A percentile compares a stretch with the other conserved stretches of the same genome.
These are phyloP conservation scores for Eurytoma californica DNA, from an alignment of 2,888 invertebrate genomes.

Conservation along the genomic window DNA sequence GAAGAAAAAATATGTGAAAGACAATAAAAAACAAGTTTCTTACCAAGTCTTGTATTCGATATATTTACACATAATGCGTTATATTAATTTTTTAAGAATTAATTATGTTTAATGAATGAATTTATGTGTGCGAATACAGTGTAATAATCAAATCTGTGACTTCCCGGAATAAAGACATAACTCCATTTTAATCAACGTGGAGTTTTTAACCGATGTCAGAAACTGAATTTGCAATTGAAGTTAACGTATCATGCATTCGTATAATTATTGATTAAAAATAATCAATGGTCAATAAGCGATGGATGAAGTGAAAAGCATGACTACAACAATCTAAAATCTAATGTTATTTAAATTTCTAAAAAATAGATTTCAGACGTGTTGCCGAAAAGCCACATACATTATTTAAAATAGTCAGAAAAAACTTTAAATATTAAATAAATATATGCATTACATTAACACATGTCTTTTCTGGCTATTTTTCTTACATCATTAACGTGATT, in stretches of 20 bases:
- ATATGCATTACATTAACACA: neutral
- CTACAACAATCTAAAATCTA: too few relatives aligned
- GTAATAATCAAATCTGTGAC: neutral
- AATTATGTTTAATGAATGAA: neutral
- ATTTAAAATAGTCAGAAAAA: too few relatives aligned
- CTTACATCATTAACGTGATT: neutral
- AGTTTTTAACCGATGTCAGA: neutral
- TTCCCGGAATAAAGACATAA: too few relatives aligned
- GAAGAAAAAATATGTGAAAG: constrained; percentile 30
- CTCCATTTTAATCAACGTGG: too few relatives aligned
- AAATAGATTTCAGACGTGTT: too few relatives aligned
- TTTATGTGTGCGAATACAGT: neutral
- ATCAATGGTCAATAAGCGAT: too few relatives aligned
- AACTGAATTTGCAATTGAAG: too few relatives aligned
- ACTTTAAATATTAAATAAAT: too few relatives aligned
- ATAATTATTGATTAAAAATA: neutral
- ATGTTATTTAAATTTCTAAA: too few relatives aligned
- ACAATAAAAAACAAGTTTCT: constrained; percentile 43
- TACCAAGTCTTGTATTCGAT: constrained; percentile 16
- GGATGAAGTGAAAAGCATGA: too few relatives aligned
- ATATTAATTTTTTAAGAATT: constrained; percentile 5
- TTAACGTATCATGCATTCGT: neutral
- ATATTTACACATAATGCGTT: constrained; percentile 48
- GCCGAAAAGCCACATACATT: too few relatives aligned
- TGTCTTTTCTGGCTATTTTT: constrained; percentile 32